phyloP scores from a whole-genome alignment of 2,797 vertebrate genomes.

The Micropoecilia bifurca region DNA sequence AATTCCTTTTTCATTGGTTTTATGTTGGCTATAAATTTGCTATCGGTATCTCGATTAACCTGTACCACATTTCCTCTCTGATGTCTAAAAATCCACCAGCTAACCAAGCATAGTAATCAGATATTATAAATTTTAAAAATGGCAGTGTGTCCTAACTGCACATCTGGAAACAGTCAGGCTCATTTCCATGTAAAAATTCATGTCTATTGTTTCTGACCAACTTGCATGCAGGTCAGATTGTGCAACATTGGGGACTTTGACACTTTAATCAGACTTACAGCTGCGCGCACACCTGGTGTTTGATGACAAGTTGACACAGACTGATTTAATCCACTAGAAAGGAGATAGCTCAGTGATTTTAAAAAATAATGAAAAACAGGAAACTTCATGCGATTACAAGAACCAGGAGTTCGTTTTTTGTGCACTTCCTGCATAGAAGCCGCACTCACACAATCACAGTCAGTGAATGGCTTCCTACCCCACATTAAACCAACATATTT shows the following conservation, averaged over 20 bases:
- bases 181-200: not conserved
- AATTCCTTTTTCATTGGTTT: not conserved
- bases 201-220: not conserved
- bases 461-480: slow-evolving; percentile 10
- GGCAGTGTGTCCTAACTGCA: not conserved
- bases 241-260: slow-evolving; percentile 29
- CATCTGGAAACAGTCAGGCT: not conserved
- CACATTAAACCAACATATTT: not conserved
- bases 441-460: slow-evolving; percentile 6
- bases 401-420: not conserved
- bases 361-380: slow-evolving; percentile 6
- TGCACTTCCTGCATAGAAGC: slow-evolving; percentile 23
- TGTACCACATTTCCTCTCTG: not conserved
- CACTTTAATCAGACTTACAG: not conserved
- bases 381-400: slow-evolving; percentile 6
- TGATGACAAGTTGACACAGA: not conserved
- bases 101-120: not conserved
- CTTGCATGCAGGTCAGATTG: not conserved
- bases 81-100: not conserved
- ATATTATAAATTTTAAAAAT: not conserved
- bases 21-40: not conserved
- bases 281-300: not conserved
- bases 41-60: not conserved
- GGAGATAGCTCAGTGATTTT: not conserved
- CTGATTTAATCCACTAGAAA: not conserved